Evolutionary conservation across 2,797 vertebrate genomes (phyloP), one percentile per base, ranked within the genome.

Genomic region (Gymnodraco acuticeps): DNA sequence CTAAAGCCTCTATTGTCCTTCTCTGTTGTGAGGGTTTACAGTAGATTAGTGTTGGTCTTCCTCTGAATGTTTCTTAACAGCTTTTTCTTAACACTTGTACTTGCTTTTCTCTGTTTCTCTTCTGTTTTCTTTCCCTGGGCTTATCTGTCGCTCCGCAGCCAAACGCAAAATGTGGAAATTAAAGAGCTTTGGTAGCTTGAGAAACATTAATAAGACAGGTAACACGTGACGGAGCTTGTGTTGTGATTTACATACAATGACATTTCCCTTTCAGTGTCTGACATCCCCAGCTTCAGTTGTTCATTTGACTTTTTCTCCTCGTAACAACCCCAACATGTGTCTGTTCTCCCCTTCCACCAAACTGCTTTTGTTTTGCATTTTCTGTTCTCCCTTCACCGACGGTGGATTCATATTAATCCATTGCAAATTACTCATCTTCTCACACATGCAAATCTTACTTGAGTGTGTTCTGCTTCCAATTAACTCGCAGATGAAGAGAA

Each of bases 201-300:
- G 97, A 97, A 99, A 99, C 97, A 98, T 99, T 96, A 98, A 98
- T 96, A 98, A 97, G 96, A 98, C 98, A 99, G 98, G 98, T 99
- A 99, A 99, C 86, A 93, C 94, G 77, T 48, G 87, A 14, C 4
- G 76, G 41, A 45, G 67, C 77, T 53, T 81, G 55, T 70, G 73
- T 85, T 68, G 13, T 71, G 50, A 58, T 84, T 70, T 56, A 38
- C 61, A 64, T 46, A 12, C 14, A 27, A 0, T n/a, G 20, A 72
- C 38, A 43, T 42, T 16, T 59, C 61, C 61, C 60, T 66, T 61
- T 78, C 64, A 53, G 16, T 85, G 50, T 10, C 64, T 72, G 73
- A 52, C 75, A 76, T 27, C 15, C 59, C 5, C 43, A 5, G 56
- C 56, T 61, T 75, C 41, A 77, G 20, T 54, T 64, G 23, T 55